phyloP scores from a whole-genome alignment of 2,888 invertebrate genomes.

The Phaedon cochleariae region DNA sequence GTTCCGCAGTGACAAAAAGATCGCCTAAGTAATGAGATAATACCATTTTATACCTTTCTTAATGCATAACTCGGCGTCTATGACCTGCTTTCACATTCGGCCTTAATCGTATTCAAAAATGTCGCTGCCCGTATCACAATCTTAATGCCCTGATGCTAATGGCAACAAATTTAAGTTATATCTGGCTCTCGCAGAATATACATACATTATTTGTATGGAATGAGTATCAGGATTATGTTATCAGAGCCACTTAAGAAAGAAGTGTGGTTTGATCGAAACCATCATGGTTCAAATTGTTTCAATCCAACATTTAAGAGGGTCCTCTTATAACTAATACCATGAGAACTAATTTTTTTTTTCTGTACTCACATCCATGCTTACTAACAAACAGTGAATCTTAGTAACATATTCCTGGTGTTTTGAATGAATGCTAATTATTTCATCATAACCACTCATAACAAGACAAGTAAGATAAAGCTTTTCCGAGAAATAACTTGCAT shows the following conservation, averaged over 20 bases:
- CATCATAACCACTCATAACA: background rate
- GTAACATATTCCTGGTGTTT: too few relatives aligned
- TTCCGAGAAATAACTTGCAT: too few relatives aligned
- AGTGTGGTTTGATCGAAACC: background rate
- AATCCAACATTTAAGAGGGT: background rate
- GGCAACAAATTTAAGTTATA: constrained; percentile 19
- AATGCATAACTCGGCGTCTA: background rate
- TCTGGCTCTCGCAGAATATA: constrained; percentile 12
- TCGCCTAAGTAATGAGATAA: background rate
- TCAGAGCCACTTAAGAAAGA: background rate
- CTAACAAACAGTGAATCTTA: too few relatives aligned
- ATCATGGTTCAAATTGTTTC: background rate
- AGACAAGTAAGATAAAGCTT: background rate
- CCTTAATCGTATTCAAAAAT: constrained; percentile 23
- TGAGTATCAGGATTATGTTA: constrained; percentile 2
- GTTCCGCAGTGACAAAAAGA: too few relatives aligned
- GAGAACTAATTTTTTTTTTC: background rate
- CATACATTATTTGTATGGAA: too few relatives aligned
- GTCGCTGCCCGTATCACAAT: constrained; percentile 22
- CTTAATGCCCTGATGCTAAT: constrained; percentile 35
- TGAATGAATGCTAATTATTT: background rate
- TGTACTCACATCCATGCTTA: background rate
- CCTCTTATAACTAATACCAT: background rate
- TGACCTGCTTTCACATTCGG: constrained; percentile 15
- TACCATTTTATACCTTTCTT: background rate